These are phyloP conservation scores for Drosophila emarginata DNA, from an alignment of 2,888 invertebrate species.

Conservation along the genomic window DNA sequence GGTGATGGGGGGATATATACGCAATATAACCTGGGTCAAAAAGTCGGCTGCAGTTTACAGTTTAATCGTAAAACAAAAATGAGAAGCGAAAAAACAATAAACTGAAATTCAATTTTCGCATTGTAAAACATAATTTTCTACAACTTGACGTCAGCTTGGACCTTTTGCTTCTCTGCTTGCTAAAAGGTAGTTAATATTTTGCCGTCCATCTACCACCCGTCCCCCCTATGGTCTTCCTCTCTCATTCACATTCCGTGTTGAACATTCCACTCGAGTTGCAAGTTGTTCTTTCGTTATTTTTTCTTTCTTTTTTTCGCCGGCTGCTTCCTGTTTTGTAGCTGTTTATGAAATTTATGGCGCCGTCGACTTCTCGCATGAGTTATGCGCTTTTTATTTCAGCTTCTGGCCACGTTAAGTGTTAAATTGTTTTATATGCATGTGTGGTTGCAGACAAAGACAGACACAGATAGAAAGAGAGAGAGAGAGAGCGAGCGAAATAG, in stretches of 20 bases:
- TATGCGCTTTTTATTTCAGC: slow-evolving; percentile 66
- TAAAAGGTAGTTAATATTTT: slow-evolving; percentile 72
- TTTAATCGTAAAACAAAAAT: slow-evolving; percentile 70
- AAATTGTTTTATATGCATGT: slow-evolving; percentile 68
- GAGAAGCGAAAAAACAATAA: slow-evolving; percentile 65
- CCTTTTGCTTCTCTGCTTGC: slow-evolving; percentile 32
- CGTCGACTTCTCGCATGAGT: slow-evolving; percentile 67
- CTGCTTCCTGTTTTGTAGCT: slow-evolving; percentile 65
- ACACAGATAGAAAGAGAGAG: slow-evolving; percentile 3
- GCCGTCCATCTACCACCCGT: slow-evolving; percentile 10
- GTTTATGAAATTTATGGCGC: slow-evolving; percentile 73
- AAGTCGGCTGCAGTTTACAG: slow-evolving; percentile 65
- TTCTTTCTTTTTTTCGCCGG: slow-evolving; percentile 52
- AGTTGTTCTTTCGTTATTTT: slow-evolving; percentile 26
- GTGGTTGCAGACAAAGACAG: slow-evolving; percentile 13
- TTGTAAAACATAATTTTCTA: slow-evolving; percentile 78
- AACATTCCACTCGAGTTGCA: slow-evolving; percentile 56
- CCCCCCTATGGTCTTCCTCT: not conserved
- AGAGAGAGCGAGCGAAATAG: not conserved
- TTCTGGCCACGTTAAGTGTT: slow-evolving; percentile 67
- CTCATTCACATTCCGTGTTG: slow-evolving; percentile 16
- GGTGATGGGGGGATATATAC: not conserved
- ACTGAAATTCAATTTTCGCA: slow-evolving; percentile 79
- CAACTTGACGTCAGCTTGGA: slow-evolving; percentile 67
- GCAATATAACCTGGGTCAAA: slow-evolving; percentile 16